A percentile compares a stretch with the other conserved stretches of the same genome.
Evolutionary conservation across 2,113 vertebrate genomes (phyloP).

Genomic region (Chaenogobius annularis): DNA sequence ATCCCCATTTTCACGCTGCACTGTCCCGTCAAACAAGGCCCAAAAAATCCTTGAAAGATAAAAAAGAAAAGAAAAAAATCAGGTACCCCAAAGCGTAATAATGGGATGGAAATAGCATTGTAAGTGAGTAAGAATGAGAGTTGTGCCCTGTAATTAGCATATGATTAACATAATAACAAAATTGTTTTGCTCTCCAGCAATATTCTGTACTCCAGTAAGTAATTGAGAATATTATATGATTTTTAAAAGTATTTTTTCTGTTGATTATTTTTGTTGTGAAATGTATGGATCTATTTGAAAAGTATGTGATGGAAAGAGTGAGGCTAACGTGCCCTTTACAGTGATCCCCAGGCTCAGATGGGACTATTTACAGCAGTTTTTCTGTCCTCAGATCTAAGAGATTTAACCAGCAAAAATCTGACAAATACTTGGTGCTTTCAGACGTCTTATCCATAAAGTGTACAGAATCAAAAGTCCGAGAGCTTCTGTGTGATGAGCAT

Average conservation of each 20-base stretch:
- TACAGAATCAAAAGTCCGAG: slow-evolving; percentile 25
- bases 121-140: neutral
- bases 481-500: slow-evolving; percentile 22
- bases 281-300: neutral
- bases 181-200: neutral
- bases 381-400: slow-evolving; percentile 18
- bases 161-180: neutral
- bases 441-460: neutral
- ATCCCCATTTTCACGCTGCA: no score
- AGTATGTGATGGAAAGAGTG: slow-evolving; percentile 4
- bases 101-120: neutral
- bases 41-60: no score
- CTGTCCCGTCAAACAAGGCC: no score
- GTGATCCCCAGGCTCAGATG: slow-evolving; percentile 60
- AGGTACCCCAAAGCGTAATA: no score
- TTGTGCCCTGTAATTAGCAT: neutral
- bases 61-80: no score
- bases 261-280: neutral
- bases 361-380: slow-evolving; percentile 54
- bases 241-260: no score
- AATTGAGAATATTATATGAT: neutral
- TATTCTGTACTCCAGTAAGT: neutral
- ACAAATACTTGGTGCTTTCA: neutral
- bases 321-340: slow-evolving; percentile 25
- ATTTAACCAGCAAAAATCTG: slow-evolving; percentile 11